phyloP scores from a whole-genome alignment of 2,113 vertebrate species.

The Chionomys nivalis region DNA sequence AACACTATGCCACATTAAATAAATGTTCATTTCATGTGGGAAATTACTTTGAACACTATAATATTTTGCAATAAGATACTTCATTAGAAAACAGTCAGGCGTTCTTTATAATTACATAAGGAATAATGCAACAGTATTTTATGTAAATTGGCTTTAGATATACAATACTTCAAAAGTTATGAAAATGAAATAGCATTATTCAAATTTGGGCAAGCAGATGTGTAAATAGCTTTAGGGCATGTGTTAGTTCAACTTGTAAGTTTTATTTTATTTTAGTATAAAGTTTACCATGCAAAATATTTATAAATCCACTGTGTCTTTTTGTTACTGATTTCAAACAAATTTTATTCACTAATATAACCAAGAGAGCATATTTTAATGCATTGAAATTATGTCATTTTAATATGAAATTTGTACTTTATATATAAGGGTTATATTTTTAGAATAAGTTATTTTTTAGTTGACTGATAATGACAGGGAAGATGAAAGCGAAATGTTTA shows the following conservation, averaged over 20 bases:
- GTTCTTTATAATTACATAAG: background rate
- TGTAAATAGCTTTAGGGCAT: conserved; percentile 12
- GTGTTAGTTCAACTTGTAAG: background rate
- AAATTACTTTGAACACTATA: conserved; percentile 11
- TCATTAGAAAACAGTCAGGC: conserved; percentile 44
- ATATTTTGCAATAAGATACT: background rate
- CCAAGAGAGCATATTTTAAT: background rate
- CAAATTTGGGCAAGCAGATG: conserved; percentile 4
- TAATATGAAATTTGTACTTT: background rate
- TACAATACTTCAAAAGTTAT: background rate
- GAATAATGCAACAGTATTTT: background rate
- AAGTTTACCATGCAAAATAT: background rate
- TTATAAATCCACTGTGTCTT: background rate
- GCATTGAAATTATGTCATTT: background rate
- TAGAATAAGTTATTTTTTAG: background rate
- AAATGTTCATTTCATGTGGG: background rate
- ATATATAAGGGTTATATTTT: background rate
- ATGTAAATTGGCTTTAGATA: background rate
- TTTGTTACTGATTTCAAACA: background rate
- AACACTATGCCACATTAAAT: background rate
- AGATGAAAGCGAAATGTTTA: background rate
- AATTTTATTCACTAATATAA: background rate
- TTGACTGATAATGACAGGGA: background rate
- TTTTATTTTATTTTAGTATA: background rate
- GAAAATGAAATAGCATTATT: conserved; percentile 45